phyloP scores from a whole-genome alignment of 2,797 vertebrate genomes.

The Arnoldichthys spilopterus region DNA sequence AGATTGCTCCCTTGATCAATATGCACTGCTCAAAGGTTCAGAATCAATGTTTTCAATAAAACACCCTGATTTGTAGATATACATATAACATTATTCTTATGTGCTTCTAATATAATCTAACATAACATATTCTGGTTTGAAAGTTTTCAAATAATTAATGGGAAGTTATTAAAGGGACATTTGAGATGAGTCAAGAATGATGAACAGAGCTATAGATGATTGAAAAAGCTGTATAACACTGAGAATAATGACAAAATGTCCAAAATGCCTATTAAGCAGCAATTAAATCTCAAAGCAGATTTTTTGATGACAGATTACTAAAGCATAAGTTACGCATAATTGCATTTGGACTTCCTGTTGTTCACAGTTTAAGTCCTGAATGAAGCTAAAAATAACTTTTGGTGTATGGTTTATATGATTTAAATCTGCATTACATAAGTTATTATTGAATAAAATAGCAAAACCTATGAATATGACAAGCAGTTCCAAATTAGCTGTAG shows the following conservation, averaged over 20 bases:
- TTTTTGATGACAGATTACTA: background rate
- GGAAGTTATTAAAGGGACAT: background rate
- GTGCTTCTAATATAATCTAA: background rate
- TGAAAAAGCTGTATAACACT: background rate
- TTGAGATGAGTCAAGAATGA: background rate
- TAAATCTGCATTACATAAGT: background rate
- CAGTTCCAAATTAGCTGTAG: background rate
- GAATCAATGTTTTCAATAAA: background rate
- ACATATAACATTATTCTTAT: background rate
- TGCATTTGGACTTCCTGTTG: background rate
- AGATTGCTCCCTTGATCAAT: constrained; percentile 33
- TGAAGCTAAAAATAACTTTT: background rate
- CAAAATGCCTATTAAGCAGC: background rate
- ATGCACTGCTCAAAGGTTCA: constrained; percentile 11
- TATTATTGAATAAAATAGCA: background rate
- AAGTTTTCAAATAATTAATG: background rate
- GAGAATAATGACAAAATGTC: background rate
- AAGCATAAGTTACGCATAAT: background rate
- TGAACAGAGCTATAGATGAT: background rate
- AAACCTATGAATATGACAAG: background rate
- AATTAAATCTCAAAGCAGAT: constrained; percentile 1
- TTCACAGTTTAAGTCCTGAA: background rate
- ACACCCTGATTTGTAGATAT: background rate
- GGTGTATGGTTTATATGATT: too few relatives aligned
- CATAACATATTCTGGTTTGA: background rate